These are phyloP conservation scores for Trinectes maculatus DNA, from an alignment of 2,113 vertebrate species.

Conservation along the genomic window DNA sequence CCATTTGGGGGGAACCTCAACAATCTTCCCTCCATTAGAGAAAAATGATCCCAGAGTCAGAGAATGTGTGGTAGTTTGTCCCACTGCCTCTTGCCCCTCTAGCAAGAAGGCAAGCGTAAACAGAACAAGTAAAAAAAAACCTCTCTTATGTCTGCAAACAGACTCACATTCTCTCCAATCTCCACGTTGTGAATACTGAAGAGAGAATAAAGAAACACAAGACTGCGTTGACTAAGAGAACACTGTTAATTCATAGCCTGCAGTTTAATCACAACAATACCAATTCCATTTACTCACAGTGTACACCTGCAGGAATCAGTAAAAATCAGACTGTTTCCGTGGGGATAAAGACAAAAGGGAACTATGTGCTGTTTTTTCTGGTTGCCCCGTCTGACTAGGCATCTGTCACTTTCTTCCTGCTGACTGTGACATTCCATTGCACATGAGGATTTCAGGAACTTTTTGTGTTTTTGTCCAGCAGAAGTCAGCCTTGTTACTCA, in stretches of 20 bases:
- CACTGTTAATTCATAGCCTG: constrained; percentile 33
- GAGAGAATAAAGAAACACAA: constrained; percentile 49
- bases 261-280: constrained; percentile 8
- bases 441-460: background rate
- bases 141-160: constrained; percentile 33
- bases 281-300: constrained; percentile 16
- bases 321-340: constrained; percentile 14
- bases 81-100: constrained; percentile 36
- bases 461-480: constrained; percentile 44
- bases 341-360: constrained; percentile 24
- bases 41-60: constrained; percentile 11
- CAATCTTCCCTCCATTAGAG: constrained; percentile 17
- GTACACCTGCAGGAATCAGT: background rate
- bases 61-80: constrained; percentile 30
- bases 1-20: constrained; percentile 38
- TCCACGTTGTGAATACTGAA: constrained; percentile 25
- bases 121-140: constrained; percentile 40
- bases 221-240: constrained; percentile 9
- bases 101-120: constrained; percentile 41
- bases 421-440: constrained; percentile 6
- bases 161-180: constrained; percentile 12
- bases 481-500: constrained; percentile 44
- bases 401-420: constrained; percentile 33
- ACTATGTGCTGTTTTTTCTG: constrained; percentile 2
- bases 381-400: constrained; percentile 11